Base-by-base conservation (phyloP, 2,888 invertebrate genomes). In the Limnephilus marmoratus region DNA sequence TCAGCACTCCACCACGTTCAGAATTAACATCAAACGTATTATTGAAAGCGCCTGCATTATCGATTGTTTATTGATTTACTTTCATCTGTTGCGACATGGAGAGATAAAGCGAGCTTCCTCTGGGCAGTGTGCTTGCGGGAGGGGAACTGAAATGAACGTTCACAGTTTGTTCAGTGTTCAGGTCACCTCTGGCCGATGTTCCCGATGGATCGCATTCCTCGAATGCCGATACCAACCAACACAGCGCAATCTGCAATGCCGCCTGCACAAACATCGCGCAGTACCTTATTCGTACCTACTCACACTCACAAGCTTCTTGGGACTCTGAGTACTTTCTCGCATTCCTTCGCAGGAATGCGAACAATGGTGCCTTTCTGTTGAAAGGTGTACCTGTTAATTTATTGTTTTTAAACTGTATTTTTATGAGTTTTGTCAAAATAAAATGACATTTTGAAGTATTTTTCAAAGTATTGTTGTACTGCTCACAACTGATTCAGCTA, bases 181-280 rank as follows among this genome's bases (percentile, higher is more conserved):
- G 81, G 90, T 81, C 82, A 81, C 90, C 41, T 45, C 41, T 81
- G 81, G 81, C 45, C 82, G 86, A 80, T 87, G 91, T 87, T 91
- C 91, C 91, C 91, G 91, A 80, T 87, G 87, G 91, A 87, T 91
- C 81, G 53, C 91, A 91, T 91, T 91, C 91, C 37, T 80, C 87
- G 91, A n/a, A 81, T 88, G 49, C 88, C 91, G 31, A 41, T 85
- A 80, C n/a, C 90, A 45, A 82, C 41, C 85, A n/a, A 37, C 34
- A 18, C 31, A 15, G 82, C 82, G 82, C 34, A 34, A 29, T 29
- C 31, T 34, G 82, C 34, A 34, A 29, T 82, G 5, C 31, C 15
- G 31, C 18, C 82, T 34, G 31, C 31, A 34, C 34, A 82, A 29
- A 34, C 82, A 31, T 11, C 34, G 11, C 85, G n/a, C 85, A 41